Evolutionary conservation across 2,797 vertebrate species (phyloP).

Genomic region (Xyrichtys novacula): DNA sequence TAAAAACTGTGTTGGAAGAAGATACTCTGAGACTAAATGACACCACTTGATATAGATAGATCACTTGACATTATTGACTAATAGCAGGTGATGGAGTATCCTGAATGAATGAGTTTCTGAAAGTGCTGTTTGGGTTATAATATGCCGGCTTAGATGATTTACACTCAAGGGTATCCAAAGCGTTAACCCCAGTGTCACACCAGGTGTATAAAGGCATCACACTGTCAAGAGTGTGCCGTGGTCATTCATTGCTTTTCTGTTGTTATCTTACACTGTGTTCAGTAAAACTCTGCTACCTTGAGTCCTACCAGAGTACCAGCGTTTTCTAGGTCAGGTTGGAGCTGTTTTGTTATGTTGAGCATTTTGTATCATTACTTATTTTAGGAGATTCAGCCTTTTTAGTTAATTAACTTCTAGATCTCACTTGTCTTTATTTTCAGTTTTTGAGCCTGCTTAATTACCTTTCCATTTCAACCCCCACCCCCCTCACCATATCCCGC

Average conservation of each 20-base stretch:
- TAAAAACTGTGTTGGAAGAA: slow-evolving; percentile 44
- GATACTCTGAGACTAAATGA: slow-evolving; percentile 48
- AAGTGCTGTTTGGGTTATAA: slow-evolving; percentile 27
- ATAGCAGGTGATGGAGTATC: slow-evolving; percentile 57
- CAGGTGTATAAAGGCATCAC: slow-evolving; percentile 12
- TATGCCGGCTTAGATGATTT: slow-evolving; percentile 19
- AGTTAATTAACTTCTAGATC: not conserved
- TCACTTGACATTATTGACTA: slow-evolving; percentile 57
- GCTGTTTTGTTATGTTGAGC: not conserved
- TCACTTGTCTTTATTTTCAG: not conserved
- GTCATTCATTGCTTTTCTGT: not conserved
- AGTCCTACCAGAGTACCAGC: not conserved
- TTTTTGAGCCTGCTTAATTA: not conserved
- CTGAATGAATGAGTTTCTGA: slow-evolving; percentile 24
- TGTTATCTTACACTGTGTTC: not conserved
- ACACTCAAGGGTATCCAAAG: slow-evolving; percentile 27
- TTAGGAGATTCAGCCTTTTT: not conserved
- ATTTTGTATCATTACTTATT: not conserved
- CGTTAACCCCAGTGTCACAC: slow-evolving; percentile 10
- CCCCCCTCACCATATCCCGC: not conserved
- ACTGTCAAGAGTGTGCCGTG: slow-evolving; percentile 10
- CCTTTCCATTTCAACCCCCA: not conserved
- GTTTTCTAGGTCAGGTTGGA: not conserved
- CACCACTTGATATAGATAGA: slow-evolving; percentile 61
- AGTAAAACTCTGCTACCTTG: not conserved